Conservation (phyloP, 1,140 invertebrate species). For the Zaprionus kolodkinae region DNA sequence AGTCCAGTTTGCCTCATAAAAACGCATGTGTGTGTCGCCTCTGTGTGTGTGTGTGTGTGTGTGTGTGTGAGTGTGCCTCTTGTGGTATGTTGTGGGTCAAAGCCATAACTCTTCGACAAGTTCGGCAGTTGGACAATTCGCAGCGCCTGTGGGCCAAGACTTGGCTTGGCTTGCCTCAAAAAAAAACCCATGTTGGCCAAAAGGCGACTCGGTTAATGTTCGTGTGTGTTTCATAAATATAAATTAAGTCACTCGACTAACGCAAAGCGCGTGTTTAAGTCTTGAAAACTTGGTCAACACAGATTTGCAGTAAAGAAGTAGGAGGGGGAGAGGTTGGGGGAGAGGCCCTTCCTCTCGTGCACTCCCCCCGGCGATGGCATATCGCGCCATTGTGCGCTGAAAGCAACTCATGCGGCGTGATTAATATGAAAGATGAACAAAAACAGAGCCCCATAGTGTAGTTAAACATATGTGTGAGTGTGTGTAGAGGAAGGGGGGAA, state of each 20-base stretch:
- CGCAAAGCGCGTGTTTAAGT: constrained; percentile 54
- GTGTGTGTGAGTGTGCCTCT: constrained; percentile 24
- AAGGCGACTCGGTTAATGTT: constrained; percentile 48
- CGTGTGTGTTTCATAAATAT: constrained; percentile 75
- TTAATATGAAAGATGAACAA: constrained; percentile 77
- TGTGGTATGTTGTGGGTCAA: constrained; percentile 69
- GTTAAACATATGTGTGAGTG: constrained; percentile 17
- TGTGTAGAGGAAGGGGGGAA: not conserved
- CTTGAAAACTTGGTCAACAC: constrained; percentile 61
- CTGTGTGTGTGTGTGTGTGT: constrained; percentile 24
- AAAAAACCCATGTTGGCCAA: constrained; percentile 21
- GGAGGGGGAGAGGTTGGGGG: not conserved
- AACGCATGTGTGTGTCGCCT: constrained; percentile 11
- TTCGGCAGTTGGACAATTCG: constrained; percentile 61
- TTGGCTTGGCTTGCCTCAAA: constrained; percentile 7
- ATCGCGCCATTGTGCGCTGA: constrained; percentile 71
- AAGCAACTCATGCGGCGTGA: constrained; percentile 75
- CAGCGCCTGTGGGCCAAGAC: constrained; percentile 43
- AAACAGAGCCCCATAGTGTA: constrained; percentile 40
- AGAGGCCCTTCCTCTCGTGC: not conserved
- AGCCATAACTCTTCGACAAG: constrained; percentile 79
- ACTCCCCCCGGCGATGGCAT: constrained; percentile 40
- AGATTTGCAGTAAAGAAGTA: constrained; percentile 38
- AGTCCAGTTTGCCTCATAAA: constrained; percentile 47
- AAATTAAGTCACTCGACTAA: constrained; percentile 79